These are phyloP conservation scores for Pocillopora verrucosa DNA, from an alignment of 64 coral and sea anemone species.

Conservation along the genomic window DNA sequence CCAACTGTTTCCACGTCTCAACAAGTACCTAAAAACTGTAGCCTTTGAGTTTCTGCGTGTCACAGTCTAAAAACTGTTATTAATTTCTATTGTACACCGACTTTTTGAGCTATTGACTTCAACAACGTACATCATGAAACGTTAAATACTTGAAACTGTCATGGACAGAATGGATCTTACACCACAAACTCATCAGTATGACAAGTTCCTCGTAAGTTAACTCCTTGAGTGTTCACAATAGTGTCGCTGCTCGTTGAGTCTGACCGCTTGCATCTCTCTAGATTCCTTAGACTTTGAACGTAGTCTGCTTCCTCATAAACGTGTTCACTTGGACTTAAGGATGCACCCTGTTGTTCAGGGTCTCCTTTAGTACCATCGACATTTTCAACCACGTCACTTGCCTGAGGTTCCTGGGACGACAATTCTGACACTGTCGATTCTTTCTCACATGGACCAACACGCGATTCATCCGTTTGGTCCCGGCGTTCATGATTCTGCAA, in stretches of 20 bases:
- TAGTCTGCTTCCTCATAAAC: conserved; percentile 1
- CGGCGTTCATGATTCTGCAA: neutral
- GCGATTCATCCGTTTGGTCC: neutral
- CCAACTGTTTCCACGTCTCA: no score
- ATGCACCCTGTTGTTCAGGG: neutral
- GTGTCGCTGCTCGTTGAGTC: neutral
- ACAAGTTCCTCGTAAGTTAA: neutral
- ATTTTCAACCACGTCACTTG: neutral
- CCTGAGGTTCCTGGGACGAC: neutral
- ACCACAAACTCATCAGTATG: conserved; percentile 9
- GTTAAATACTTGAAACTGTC: neutral
- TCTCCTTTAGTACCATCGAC: neutral
- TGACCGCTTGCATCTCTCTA: neutral
- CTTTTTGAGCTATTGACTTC: neutral
- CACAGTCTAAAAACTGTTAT: neutral
- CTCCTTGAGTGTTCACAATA: neutral
- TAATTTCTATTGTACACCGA: neutral
- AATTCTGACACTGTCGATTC: neutral
- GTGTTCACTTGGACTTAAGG: neutral
- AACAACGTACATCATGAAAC: neutral
- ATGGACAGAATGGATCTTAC: neutral
- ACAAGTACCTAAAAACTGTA: no score
- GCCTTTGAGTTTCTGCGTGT: neutral
- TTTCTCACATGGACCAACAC: no score
- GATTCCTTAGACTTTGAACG: neutral